Base-by-base conservation (phyloP, 2,113 vertebrate genomes). In the Carassius carassius region DNA sequence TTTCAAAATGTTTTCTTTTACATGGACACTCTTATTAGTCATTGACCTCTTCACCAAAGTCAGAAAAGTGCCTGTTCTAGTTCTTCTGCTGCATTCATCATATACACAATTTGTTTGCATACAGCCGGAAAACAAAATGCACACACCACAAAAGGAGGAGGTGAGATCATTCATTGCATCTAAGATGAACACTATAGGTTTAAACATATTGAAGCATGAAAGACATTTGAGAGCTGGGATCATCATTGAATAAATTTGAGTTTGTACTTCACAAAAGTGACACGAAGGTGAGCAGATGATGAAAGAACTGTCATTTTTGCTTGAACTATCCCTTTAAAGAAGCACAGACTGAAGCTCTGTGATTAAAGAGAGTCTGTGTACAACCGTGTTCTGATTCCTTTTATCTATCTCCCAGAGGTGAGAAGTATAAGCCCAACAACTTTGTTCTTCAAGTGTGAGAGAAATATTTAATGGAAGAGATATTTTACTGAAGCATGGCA, bases 401-500 rank as follows among this genome's bases (percentile, higher is more conserved):
- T 80, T 65, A 81, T 81, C 84, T 21, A 7, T 35, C 23, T 62
- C 76, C 72, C 37, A 6, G 54, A 47, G 51, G 84, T 35, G 83
- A 86, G 80, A 23, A 60, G 37, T 86, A 79, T 86, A 79, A 90
- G 85, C 70, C 69, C 23, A 41, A 70, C 73, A 23, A 88, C 79
- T 77, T 63, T 37, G 60, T 63, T 41, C 56, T 81, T 78, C 32
- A 70, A 81, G 78, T 12, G 77, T 29, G 74, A 84, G 51, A 54
- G 83, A 79, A 51, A 83, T 44, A 83, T 79, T 72, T 72, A 29
- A 82, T 11, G 29, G 49, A 62, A 81, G 73, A 78, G 74, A 84
- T 51, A 32, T 81, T 81, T 81, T 67, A 88, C 80, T 84, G 77
- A 25, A 86, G 78, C 78, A 29, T 44, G 16, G 58, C 85, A 86